These are phyloP conservation scores for Morone saxatilis DNA, from an alignment of 2,113 vertebrate genomes.

Conservation along the genomic window DNA sequence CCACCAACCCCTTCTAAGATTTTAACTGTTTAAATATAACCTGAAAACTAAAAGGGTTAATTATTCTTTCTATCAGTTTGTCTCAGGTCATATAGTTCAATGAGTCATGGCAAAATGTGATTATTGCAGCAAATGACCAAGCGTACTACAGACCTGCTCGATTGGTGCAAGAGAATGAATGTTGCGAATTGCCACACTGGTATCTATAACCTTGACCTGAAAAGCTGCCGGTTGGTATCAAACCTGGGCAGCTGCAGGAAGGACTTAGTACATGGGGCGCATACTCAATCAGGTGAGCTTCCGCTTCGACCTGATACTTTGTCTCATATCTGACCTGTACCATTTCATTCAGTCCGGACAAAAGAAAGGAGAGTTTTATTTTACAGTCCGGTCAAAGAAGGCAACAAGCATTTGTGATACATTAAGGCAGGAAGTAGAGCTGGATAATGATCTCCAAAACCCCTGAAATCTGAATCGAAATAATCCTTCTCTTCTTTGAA, in stretches of 20 bases:
- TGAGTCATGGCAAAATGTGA: too few species aligned
- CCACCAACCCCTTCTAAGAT: too few species aligned
- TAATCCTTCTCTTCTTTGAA: conserved; percentile 30
- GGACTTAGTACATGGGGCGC: too few species aligned
- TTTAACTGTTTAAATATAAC: too few species aligned
- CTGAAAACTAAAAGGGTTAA: too few species aligned
- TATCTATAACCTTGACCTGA: neutral
- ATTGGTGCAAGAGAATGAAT: too few species aligned
- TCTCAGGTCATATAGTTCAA: too few species aligned
- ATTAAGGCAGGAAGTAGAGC: conserved; percentile 50
- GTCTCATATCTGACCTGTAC: neutral
- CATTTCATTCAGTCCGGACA: neutral
- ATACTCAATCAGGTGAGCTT: neutral
- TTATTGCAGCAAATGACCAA: too few species aligned
- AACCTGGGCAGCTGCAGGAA: too few species aligned
- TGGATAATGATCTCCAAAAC: conserved; percentile 36
- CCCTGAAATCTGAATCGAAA: conserved; percentile 49
- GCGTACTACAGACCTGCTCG: too few species aligned
- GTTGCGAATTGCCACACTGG: neutral
- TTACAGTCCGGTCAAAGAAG: conserved; percentile 1
- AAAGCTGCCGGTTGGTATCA: too few species aligned
- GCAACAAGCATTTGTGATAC: neutral
- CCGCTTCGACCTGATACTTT: neutral
- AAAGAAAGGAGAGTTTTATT: conserved; percentile 9
- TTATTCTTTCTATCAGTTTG: too few species aligned